Base-by-base conservation (phyloP, 2,797 vertebrate species). In the Centroberyx gerrardi region DNA sequence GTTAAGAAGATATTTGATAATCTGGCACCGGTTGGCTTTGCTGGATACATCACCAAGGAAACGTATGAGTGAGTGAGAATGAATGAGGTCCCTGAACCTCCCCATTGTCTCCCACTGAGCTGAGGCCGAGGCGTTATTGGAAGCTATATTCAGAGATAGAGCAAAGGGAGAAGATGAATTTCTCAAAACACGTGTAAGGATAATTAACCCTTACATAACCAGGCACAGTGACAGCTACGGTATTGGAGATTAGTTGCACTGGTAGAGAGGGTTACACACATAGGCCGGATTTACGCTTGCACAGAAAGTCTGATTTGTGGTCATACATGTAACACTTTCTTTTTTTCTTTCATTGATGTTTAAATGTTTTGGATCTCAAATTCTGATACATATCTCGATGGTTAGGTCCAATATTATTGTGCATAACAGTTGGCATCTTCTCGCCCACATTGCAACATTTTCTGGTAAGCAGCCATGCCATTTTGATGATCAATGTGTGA, bases 1-100 rank as follows among this genome's bases (percentile, higher is more conserved):
- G 81, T 70, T 66, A 78, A 89, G 78, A 73, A 87, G 82, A 87
- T 89, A 78, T 76, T 85, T 80, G 77, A 93, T 90, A 91, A 93
- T 88, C 84, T 88, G 70, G 75, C 75, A 54, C 55, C 5, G n/a
- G 76, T 83, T 78, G 85, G 90, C 87, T 88, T 52, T 8, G n/a
- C 76, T 59, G 73, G 62, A 75, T 67, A 80, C 64, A 73, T 85
- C 53, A 63, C 65, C 67, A 78, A 73, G 76, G 74, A 60, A 65
- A 66, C 74, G 56, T 76, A 65, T 68, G 72, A 84, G 62, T 68
- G 62, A 63, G 54, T 56, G 49, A 72, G 69, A 62, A 9, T n/a
- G 46, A 36, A 52, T 38, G 31, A 52, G 62, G 10, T 18, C 13
- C 10, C 17, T 14, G 29, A 36, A 27, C 77, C 58, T n/a, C 0